Base-by-base conservation (phyloP, 2,888 invertebrate species). In the Macroteleia sp. region DNA sequence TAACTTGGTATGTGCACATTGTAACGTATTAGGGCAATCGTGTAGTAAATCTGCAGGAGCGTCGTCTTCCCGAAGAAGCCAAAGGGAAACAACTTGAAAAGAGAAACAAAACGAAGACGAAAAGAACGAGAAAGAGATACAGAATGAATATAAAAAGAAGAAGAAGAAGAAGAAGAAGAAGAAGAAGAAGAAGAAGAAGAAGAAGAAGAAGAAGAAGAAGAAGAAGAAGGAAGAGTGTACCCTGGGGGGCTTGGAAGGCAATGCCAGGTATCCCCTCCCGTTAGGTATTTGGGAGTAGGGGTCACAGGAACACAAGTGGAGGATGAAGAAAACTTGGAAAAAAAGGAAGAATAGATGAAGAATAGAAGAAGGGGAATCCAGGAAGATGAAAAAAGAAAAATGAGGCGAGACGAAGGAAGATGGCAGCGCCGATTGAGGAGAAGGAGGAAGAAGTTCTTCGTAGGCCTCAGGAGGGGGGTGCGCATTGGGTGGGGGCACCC, bases 401-500 rank as follows among this genome's bases (percentile, higher is more conserved):
- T 46, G 54, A 54, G 46, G 44, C 44, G 42, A 30, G 59, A 56
- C 44, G 57, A 75, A 67, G 57, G 74, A 70, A 61, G 71, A 73
- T 52, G 71, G 66, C 66, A 70, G 75, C 48, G 52, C 20, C 56
- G 67, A 32, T n/a, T 61, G 61, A 56, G 70, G 73, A 48, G 70
- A 59, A 67, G 70, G 77, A 73, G 64, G 71, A 57, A 77, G 70
- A 70, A 69, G 77, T 75, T 59, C 48, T 66, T 71, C 69, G 71
- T 50, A 80, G 77, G 79, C 73, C 76, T 17, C 39, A 62, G 48
- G 56, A 64, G 41, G 50, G 39, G 61, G 70, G 57, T 36, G 66
- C 25, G 62, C n/a, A 6, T 8, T 20, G 30, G 79, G 88, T 85
- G 89, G 89, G 88, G 87, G 88, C 86, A 89, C 86, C 89, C 90